A percentile compares a stretch with the other conserved stretches of the same genome.
phyloP scores from a whole-genome alignment of 2,888 invertebrate species.

The Eristalis arbustorum region DNA sequence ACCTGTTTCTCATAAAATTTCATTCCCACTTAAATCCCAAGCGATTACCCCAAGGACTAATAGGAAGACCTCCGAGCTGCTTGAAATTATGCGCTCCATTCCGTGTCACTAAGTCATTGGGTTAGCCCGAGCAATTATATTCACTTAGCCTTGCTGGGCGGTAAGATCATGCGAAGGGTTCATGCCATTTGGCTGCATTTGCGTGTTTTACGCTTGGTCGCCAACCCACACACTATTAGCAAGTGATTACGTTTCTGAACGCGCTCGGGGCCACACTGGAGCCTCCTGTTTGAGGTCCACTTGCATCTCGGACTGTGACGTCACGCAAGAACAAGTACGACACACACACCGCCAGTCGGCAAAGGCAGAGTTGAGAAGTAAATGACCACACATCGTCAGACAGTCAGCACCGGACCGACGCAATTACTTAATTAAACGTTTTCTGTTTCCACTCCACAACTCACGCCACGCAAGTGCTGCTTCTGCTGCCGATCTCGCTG shows the following conservation, averaged over 20 bases:
- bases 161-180: not conserved
- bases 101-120: not conserved
- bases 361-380: slow-evolving; percentile 17
- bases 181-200: not conserved
- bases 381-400: slow-evolving; percentile 11
- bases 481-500: not conserved
- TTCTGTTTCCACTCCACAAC: slow-evolving; percentile 64
- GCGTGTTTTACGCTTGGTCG: not conserved
- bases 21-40: too few species aligned
- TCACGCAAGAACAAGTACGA: not conserved
- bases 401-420: slow-evolving; percentile 19
- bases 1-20: too few species aligned
- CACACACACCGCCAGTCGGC: not conserved
- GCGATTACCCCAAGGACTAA: not conserved
- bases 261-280: not conserved
- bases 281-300: not conserved
- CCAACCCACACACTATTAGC: not conserved
- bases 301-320: not conserved
- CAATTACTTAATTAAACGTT: slow-evolving; percentile 69
- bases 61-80: not conserved
- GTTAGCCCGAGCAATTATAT: not conserved
- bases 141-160: not conserved
- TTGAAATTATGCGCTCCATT: not conserved
- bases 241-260: not conserved
- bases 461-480: slow-evolving; percentile 53